Percentiles rank a stretch among this genome's conserved stretches.
Evolutionary conservation across 2,113 vertebrate genomes (phyloP).

Genomic region (Perca flavescens): DNA sequence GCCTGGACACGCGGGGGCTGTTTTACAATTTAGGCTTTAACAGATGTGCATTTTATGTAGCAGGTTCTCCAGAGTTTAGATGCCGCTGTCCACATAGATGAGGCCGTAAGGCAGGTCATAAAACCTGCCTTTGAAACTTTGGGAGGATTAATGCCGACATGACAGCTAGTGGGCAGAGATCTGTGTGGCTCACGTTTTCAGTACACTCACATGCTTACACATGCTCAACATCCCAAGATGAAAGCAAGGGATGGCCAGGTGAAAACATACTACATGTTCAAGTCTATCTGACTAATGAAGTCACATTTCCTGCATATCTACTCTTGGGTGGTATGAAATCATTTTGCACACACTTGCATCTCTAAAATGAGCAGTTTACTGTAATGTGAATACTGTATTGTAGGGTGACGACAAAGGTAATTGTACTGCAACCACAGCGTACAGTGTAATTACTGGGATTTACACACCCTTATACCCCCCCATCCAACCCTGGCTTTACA

Average conservation of each 20-base stretch:
- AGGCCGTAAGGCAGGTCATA: conserved; percentile 88
- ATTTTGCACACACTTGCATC: conserved; percentile 24
- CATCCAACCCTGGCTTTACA: conserved; percentile 50
- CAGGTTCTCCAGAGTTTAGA: conserved; percentile 89
- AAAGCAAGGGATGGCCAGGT: not conserved
- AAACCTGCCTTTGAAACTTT: conserved; percentile 91
- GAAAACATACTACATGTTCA: not conserved
- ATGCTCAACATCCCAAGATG: conserved; percentile 9
- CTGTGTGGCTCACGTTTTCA: conserved; percentile 67
- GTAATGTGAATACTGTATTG: conserved; percentile 33
- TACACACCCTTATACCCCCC: conserved; percentile 47
- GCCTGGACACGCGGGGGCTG: conserved; percentile 58
- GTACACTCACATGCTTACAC: conserved; percentile 9
- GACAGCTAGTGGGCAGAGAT: conserved; percentile 85
- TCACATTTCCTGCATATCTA: not conserved
- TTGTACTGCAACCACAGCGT: conserved; percentile 50
- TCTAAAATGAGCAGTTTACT: conserved; percentile 46
- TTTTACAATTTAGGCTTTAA: conserved; percentile 77
- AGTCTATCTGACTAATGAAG: conserved; percentile 26
- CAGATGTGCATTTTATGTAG: conserved; percentile 86
- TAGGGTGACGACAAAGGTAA: conserved; percentile 58
- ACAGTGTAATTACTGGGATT: conserved; percentile 72
- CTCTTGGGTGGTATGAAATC: conserved; percentile 38
- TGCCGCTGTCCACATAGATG: conserved; percentile 85
- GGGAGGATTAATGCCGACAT: conserved; percentile 87